phyloP scores from a whole-genome alignment of 2,113 vertebrate genomes.

The Entomyzon cyanotis region DNA sequence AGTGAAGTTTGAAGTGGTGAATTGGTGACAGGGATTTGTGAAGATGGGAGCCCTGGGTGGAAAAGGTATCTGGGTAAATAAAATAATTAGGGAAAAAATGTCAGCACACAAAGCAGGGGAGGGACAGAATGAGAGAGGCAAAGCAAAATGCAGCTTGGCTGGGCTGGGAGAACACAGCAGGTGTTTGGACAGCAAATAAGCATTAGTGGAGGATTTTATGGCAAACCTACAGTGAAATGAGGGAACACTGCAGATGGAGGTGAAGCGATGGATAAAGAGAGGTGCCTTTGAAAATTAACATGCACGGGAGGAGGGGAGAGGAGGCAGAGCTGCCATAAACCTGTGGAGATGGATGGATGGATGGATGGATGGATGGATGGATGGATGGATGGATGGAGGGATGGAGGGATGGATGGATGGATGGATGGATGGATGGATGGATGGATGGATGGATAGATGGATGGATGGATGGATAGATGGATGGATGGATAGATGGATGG shows the following conservation, averaged over 20 bases:
- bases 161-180: background rate
- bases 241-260: background rate
- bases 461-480: too few relatives aligned
- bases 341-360: background rate
- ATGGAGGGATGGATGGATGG: too few relatives aligned
- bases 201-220: conserved; percentile 2
- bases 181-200: background rate
- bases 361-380: too few relatives aligned
- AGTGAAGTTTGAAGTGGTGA: background rate
- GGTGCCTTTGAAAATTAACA: conserved; percentile 23
- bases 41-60: background rate
- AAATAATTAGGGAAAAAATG: background rate
- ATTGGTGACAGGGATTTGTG: background rate
- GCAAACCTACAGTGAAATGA: conserved; percentile 29
- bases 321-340: background rate
- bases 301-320: background rate
- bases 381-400: too few relatives aligned
- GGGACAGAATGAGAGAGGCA: background rate
- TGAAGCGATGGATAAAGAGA: background rate
- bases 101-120: background rate
- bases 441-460: too few relatives aligned
- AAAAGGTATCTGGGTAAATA: background rate
- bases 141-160: background rate
- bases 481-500: too few relatives aligned
- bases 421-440: too few relatives aligned